Percentiles rank a stretch among this genome's conserved stretches.
phyloP scores from a whole-genome alignment of 2,888 invertebrate genomes.

The Bibio marci region DNA sequence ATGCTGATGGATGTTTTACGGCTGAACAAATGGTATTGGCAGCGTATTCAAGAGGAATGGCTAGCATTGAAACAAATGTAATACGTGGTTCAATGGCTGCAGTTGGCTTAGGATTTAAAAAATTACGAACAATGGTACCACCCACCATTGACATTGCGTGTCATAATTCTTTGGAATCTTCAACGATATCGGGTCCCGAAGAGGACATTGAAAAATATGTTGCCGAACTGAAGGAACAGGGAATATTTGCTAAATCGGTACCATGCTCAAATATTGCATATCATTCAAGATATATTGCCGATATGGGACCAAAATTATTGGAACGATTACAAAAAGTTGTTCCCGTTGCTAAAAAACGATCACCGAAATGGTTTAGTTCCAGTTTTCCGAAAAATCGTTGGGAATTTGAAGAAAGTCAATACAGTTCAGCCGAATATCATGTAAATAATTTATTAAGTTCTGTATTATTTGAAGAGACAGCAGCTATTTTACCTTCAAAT shows the following conservation, averaged over 20 bases:
- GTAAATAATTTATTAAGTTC: constrained; percentile 59
- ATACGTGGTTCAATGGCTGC: constrained; percentile 79
- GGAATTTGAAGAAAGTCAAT: constrained; percentile 43
- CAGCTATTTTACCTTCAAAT: constrained; percentile 40
- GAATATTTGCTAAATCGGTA: constrained; percentile 61
- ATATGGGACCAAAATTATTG: constrained; percentile 45
- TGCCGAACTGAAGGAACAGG: constrained; percentile 44
- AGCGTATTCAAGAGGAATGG: constrained; percentile 67
- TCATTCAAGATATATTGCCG: constrained; percentile 66
- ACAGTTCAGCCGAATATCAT: constrained; percentile 70
- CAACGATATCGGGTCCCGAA: constrained; percentile 79
- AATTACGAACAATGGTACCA: constrained; percentile 43
- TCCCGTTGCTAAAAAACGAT: constrained; percentile 44
- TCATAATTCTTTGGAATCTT: constrained; percentile 65
- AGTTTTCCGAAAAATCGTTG: constrained; percentile 58
- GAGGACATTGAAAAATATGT: constrained; percentile 49
- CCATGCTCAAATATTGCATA: constrained; percentile 79
- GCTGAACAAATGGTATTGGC: constrained; percentile 71
- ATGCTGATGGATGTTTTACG: constrained; percentile 83
- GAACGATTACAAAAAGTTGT: constrained; percentile 46
- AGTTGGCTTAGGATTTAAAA: constrained; percentile 46
- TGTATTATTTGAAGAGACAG: constrained; percentile 42
- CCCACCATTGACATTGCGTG: constrained; percentile 70
- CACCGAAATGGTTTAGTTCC: constrained; percentile 68
- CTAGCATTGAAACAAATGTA: constrained; percentile 50